Base-by-base conservation (phyloP, 2,888 invertebrate species). In the Leucozona laternaria region DNA sequence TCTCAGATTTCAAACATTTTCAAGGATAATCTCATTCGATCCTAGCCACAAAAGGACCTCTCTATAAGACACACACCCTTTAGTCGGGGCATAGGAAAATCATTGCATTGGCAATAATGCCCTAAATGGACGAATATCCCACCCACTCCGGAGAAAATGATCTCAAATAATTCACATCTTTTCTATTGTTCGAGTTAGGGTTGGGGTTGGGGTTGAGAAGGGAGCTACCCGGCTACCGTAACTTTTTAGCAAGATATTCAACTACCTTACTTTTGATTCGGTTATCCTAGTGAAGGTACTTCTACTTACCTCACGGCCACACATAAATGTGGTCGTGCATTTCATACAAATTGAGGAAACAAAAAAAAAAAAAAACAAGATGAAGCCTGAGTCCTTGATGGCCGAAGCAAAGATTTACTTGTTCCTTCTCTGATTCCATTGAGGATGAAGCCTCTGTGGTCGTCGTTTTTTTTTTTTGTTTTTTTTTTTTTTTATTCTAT, bases 261-360 rank as follows among this genome's bases (percentile, higher is more conserved):
- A 4, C 43, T 20, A 64, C 75, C 68, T 68, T 37, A 34, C 34
- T 45, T 60, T 20, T 43, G 72, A 62, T 62, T 71, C 31, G 20
- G 31, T 66, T 66, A 48, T 66, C 66, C 66, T 48, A 15, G 48
- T 34, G 31, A 66, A 31, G 48, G 58, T 34, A 40, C n/a, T n/a
- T n/a, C n/a, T 25, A 7, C 20, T 22, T 31, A 66, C 34, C 48
- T 62, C 15, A 50, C 13, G 10, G 22, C 22, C 37, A 50, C 50
- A 68, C 53, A 31, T 31, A 11, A 68, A 53, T 71, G 45, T 57
- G 68, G 62, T 55, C 79, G 83, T 75, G 84, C 71, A 79, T 71
- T 64, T 85, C 77, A 80, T 62, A 81, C 85, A 78, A 81, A 85
- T 81, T 73, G 77, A 68, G 77, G 81, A 81, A 71, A 58, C 57